Conservation (phyloP, 1,140 invertebrate genomes). For the Macrobrachium nipponense region DNA sequence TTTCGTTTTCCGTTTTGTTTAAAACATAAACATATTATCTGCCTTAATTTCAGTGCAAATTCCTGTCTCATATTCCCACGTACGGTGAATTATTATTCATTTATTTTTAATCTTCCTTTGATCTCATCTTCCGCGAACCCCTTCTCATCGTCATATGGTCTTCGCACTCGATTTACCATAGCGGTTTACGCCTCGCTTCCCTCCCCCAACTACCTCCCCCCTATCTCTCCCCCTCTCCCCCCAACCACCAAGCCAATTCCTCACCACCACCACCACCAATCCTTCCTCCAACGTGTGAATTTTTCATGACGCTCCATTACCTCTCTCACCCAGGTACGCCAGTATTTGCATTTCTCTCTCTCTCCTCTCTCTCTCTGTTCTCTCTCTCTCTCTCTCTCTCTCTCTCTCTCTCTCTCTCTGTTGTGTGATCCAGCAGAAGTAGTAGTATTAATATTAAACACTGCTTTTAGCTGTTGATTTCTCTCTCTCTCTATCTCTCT, state of each 20-base stretch:
- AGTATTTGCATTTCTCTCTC: not conserved
- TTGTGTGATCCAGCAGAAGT: not conserved
- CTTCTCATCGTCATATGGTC: no score
- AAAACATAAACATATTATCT: no score
- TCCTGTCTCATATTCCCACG: no score
- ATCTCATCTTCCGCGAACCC: no score
- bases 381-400: not conserved
- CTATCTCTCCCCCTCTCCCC: not conserved
- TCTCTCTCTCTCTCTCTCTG: not conserved
- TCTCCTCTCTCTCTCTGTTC: not conserved
- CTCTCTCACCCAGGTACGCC: not conserved
- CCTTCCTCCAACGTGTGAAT: conserved; percentile 5
- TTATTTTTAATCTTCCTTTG: not conserved
- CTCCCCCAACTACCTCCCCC: not conserved
- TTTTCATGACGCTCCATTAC: not conserved
- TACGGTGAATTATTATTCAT: no score
- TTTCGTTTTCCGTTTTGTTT: no score
- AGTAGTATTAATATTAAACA: no score
- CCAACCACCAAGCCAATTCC: not conserved
- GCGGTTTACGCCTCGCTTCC: not conserved
- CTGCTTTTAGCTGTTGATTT: no score
- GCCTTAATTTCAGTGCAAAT: not conserved
- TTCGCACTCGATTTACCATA: not conserved
- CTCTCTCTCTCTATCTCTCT: no score
- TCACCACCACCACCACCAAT: not conserved